Evolutionary conservation across 2,888 invertebrate species (phyloP), one percentile per base, ranked within the genome.

Genomic region (Drosophila kambysellisi): DNA sequence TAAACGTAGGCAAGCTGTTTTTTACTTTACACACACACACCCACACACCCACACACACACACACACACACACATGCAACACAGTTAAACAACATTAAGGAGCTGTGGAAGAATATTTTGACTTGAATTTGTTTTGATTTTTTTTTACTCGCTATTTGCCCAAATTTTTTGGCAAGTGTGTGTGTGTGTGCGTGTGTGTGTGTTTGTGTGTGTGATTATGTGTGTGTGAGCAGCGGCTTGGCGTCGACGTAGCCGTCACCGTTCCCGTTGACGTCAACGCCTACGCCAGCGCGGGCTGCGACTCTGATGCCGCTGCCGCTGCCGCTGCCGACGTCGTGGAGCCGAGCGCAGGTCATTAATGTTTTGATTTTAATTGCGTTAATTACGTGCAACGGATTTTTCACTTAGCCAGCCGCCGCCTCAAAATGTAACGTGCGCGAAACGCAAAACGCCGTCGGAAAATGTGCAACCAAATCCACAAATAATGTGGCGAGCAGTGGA

Each of bases 291-390:
- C 52, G 43, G 65, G 58, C 46, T 67, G 30, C 39, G 39, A 46
- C 83, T 25, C 20, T 25, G 20, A 25, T 25, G 65, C 8, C 65
- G 67, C 39, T 58, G 72, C 8, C 65, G 67, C 39, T 58, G 72
- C 37, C 82, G 73, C 37, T 84, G 78, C 46, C 75, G 69, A 63
- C 87, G 81, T 65, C 66, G 54, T 65, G 71, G 60, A 54, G 64
- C 61, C 60, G 74, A 79, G 89, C 89, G 90, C 83, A 90, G 90
- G 90, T 91, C 88, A 88, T 92, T 92, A 92, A 92, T 92, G 92
- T 92, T 92, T 92, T 92, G 92, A 90, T 92, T 92, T 92, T 92
- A 92, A 92, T 92, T 92, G 92, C 91, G 92, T 92, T 92, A 92
- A 92, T 92, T 92, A 92, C 92, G 86, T 92, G 90, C 90, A 81